Conservation (phyloP, 2,797 vertebrate species). For the Semaprochilodus insignis region DNA sequence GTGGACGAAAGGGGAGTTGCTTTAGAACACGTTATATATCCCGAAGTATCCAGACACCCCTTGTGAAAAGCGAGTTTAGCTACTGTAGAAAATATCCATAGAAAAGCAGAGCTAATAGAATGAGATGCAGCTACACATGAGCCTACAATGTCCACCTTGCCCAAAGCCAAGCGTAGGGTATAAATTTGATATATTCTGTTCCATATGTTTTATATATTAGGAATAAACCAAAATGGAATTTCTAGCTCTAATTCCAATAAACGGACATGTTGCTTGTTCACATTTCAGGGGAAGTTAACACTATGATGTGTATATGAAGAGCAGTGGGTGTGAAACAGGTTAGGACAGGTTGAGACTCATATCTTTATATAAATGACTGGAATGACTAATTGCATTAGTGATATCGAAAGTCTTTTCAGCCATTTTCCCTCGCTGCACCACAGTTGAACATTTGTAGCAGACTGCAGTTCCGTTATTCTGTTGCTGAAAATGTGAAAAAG, state of each 20-base stretch:
- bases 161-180: background rate
- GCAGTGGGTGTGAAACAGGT: too few relatives aligned
- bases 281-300: too few relatives aligned
- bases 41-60: background rate
- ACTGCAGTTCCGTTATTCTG: background rate
- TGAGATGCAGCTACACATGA: background rate
- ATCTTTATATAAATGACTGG: background rate
- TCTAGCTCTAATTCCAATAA: too few relatives aligned
- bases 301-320: too few relatives aligned
- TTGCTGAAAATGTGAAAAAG: background rate
- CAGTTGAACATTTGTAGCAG: background rate
- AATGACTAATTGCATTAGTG: background rate
- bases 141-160: background rate
- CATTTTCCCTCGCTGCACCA: background rate
- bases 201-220: too few relatives aligned
- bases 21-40: background rate
- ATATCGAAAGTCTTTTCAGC: background rate
- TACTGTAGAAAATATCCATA: background rate
- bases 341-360: too few relatives aligned
- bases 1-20: slow-evolving; percentile 44
- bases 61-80: background rate
- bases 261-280: too few relatives aligned
- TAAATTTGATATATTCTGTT: background rate
- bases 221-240: too few relatives aligned
- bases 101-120: background rate